Base-by-base conservation (phyloP, 2,888 invertebrate genomes). In the Margaritifera margaritifera region DNA sequence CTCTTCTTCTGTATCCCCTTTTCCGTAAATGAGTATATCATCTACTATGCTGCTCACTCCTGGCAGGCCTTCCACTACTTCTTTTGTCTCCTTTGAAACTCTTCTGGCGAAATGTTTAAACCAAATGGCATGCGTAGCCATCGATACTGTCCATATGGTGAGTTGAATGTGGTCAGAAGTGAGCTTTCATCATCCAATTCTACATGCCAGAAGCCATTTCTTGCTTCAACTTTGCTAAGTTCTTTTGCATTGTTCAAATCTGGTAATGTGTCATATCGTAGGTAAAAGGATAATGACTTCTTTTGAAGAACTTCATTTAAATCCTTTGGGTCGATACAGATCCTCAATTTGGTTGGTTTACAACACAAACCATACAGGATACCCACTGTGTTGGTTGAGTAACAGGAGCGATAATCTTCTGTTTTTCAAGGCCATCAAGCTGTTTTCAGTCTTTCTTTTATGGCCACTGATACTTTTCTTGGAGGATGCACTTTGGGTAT, bases 81-180 rank as follows among this genome's bases (percentile, higher is more conserved):
- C 59, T 78, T 27, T 27, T 74, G 68, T 63, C 73, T 58, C 4
- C 69, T 62, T 56, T 82, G 81, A 53, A 68, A 81, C n/a, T 71
- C 69, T 58, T 78, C 79, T 19, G 75, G 64, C 0, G 77, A 69
- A 15, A 71, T 31, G 4, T 62, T 66, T 27, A 79, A 71, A 1
- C 78, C 80, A 69, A 80, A 80, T 4, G 80, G 80, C 64, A 81
- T 64, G 6, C 77, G 42, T 15, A 68, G 55, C 77, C 78, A 80
- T 25, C 80, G 53, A 57, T 74, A 78, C n/a, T 79, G 20, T 50
- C 78, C 80, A 66, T 64, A 76, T 19, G 75, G 77, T 4, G 78
- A 77, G 25, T 69, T 62, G 61, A 81, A 80, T 11, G 80, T 80
- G n/a, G 79, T 80, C 22, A 81, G 65, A 42, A 56, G 63, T 15